Evolutionary conservation across 2,888 invertebrate genomes (phyloP).

Genomic region (Aquatica leii): DNA sequence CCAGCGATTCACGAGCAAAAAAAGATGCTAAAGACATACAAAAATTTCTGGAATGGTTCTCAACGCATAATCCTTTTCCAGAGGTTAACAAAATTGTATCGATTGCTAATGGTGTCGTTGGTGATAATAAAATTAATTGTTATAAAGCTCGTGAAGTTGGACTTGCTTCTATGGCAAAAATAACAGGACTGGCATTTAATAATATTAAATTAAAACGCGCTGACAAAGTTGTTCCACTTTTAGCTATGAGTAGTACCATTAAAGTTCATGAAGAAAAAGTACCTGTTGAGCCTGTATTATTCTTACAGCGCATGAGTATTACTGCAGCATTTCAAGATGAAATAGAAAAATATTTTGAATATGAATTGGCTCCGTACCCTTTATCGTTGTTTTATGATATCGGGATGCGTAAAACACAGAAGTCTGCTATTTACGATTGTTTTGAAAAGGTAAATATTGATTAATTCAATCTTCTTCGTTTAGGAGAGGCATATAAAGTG

Average conservation of each 20-base stretch:
- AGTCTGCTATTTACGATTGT: not conserved
- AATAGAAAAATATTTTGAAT: not conserved
- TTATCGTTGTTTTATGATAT: not conserved
- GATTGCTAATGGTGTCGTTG: slow-evolving; percentile 39
- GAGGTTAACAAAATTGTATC: slow-evolving; percentile 37
- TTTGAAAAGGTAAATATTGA: not conserved
- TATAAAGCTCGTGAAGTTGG: slow-evolving; percentile 49
- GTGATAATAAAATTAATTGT: slow-evolving; percentile 41
- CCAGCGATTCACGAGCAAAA: slow-evolving; percentile 27
- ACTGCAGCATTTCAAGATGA: slow-evolving; percentile 3
- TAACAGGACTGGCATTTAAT: not conserved
- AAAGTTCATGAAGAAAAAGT: slow-evolving; percentile 52
- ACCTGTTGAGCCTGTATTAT: slow-evolving; percentile 33
- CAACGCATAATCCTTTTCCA: slow-evolving; percentile 51
- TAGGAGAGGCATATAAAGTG: too few species aligned
- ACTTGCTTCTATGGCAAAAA: slow-evolving; percentile 21
- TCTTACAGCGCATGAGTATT: too few species aligned
- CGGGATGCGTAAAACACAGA: not conserved
- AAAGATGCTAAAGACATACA: slow-evolving; percentile 42
- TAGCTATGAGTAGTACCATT: slow-evolving; percentile 45
- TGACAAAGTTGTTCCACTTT: slow-evolving; percentile 50
- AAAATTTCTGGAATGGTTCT: slow-evolving; percentile 46
- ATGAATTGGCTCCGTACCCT: too few species aligned
- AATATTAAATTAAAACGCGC: slow-evolving; percentile 4
- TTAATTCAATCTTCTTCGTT: too few species aligned